Evolutionary conservation across 2,888 invertebrate genomes (phyloP), one percentile per base, ranked within the genome.

Genomic region (Magallana nippona): DNA sequence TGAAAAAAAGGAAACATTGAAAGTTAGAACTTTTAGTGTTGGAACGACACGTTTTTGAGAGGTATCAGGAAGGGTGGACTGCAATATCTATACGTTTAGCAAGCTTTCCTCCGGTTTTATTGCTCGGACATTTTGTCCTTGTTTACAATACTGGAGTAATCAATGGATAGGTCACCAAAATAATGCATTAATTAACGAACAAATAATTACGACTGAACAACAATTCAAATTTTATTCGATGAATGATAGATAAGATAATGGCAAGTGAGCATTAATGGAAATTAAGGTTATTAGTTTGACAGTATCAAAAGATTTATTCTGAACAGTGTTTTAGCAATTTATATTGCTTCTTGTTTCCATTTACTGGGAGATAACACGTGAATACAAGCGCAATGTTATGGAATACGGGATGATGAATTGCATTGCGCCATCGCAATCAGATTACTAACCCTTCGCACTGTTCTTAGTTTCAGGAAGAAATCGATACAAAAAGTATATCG

Each of bases 401-500:
- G 44, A 8, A 44, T 44, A 44, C 44, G 8, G 44, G 71, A 71
- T 22, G 27, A 71, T 71, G 71, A 27, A 71, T 71, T 71, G 27
- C 13, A 22, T 15, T 71, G 44, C 32, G 71, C 71, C 71, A 27
- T 71, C 27, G 32, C 32, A 22, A 71, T 71, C 71, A 27, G 71
- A 71, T 71, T 27, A 32, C 32, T 15, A 71, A 71, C 19, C 15
- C 27, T 27, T 22, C 1, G 71, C 22, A 15, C 32, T 62, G 55
- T 56, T 80, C 58, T 80, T 57, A 80, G 80, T 80, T 80, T 57
- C 80, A 80, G 80, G 80, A 57, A 57, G 32, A 32, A 71, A 71
- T 71, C 56, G 80, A 80, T 57, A 56, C 13, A 82, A 82, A 56
- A 82, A 82, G 63, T 82, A 71, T 55, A 82, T 82, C 44, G 82